These are phyloP conservation scores for Hybognathus amarus DNA, from an alignment of 2,797 vertebrate species.

Conservation along the genomic window DNA sequence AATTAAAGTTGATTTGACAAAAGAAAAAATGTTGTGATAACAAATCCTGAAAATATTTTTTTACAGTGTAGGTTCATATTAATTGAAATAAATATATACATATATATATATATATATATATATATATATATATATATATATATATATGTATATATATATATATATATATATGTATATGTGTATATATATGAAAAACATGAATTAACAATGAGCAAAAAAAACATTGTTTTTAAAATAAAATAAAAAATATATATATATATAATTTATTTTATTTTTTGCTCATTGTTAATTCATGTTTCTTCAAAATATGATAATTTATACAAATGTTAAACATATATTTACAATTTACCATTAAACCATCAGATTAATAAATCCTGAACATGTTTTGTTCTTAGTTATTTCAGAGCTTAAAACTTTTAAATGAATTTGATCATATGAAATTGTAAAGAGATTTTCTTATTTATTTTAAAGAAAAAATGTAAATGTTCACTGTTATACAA, in stretches of 20 bases:
- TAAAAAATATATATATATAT: no score
- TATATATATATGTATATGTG: no score
- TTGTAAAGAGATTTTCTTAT: background rate
- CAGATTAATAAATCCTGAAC: background rate
- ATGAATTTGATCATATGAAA: background rate
- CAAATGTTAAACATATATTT: background rate
- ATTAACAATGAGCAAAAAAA: no score
- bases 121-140: no score
- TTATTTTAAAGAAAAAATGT: background rate
- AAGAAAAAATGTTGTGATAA: no score
- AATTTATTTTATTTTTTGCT: no score
- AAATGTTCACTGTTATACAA: background rate
- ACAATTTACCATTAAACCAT: background rate
- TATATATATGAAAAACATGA: no score
- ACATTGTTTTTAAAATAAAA: no score
- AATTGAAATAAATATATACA: background rate
- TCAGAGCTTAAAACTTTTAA: background rate
- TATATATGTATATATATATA: no score
- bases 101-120: no score
- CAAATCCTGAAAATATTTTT: no score
- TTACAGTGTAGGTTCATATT: background rate
- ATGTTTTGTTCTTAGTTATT: background rate
- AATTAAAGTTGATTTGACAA: no score
- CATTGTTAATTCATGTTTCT: background rate
- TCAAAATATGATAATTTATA: background rate